Percentiles rank a stretch among this genome's conserved stretches.
Evolutionary conservation across 2,797 vertebrate species (phyloP).

Genomic region (Hoplostethus atlanticus): DNA sequence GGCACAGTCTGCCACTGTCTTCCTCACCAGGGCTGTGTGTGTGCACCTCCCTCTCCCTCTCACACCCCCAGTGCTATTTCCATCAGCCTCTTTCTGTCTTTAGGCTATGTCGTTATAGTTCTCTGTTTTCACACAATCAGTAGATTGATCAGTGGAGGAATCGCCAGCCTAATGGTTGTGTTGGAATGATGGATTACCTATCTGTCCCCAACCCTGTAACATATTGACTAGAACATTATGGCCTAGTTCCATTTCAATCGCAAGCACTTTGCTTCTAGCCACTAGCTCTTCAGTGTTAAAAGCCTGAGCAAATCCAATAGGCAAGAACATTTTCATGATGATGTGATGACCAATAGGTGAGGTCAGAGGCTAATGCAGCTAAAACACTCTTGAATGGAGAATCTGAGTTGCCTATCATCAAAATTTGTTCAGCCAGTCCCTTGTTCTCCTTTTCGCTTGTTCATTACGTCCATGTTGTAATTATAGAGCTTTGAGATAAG

Average conservation of each 20-base stretch:
- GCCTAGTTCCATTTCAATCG: slow-evolving; percentile 67
- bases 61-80: slow-evolving; percentile 18
- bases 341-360: slow-evolving; percentile 73
- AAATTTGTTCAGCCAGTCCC: slow-evolving; percentile 42
- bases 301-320: slow-evolving; percentile 49
- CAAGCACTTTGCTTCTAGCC: slow-evolving; percentile 58
- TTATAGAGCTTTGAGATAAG: slow-evolving; percentile 21
- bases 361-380: slow-evolving; percentile 70
- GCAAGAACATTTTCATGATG: slow-evolving; percentile 61
- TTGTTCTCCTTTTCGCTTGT: slow-evolving; percentile 13
- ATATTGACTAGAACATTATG: slow-evolving; percentile 75
- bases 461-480: slow-evolving; percentile 19
- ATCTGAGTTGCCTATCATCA: slow-evolving; percentile 56
- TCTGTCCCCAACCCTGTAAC: slow-evolving; percentile 51
- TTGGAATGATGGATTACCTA: slow-evolving; percentile 64
- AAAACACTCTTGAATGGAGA: slow-evolving; percentile 29
- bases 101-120: slow-evolving; percentile 18
- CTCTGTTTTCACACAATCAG: slow-evolving; percentile 49
- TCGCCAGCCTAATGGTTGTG: slow-evolving; percentile 64
- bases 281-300: slow-evolving; percentile 65
- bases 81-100: slow-evolving; percentile 21
- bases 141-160: slow-evolving; percentile 68
- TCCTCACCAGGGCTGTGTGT: slow-evolving; percentile 50
- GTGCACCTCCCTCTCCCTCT: background rate
- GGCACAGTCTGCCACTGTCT: slow-evolving; percentile 68